A percentile compares a stretch with the other conserved stretches of the same genome.
These are phyloP conservation scores for Chaetodon trifasciatus DNA, from an alignment of 2,797 vertebrate species.

Conservation along the genomic window DNA sequence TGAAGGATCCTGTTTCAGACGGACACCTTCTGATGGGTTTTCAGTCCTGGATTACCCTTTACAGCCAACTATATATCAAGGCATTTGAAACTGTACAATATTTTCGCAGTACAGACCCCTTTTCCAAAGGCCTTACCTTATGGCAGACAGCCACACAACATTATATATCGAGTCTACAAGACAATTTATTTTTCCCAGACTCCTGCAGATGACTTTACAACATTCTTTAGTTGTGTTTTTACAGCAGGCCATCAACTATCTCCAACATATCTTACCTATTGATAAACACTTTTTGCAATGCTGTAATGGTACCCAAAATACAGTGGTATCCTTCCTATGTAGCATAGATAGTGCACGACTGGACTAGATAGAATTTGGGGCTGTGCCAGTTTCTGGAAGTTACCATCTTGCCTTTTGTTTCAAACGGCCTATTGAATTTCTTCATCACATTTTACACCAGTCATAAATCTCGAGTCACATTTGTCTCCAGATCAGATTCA, in stretches of 20 bases:
- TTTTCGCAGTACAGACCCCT: slow-evolving; percentile 6
- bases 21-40: slow-evolving; percentile 56
- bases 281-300: not conserved
- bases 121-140: slow-evolving; percentile 6
- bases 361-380: slow-evolving; percentile 36
- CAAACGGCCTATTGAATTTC: slow-evolving; percentile 9
- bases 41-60: slow-evolving; percentile 32
- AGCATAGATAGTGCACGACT: slow-evolving; percentile 3
- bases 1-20: slow-evolving; percentile 81
- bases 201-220: slow-evolving; percentile 2
- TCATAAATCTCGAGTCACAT: not conserved
- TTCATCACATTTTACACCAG: not conserved
- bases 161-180: not conserved
- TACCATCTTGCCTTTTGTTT: slow-evolving; percentile 21
- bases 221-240: slow-evolving; percentile 26
- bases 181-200: slow-evolving; percentile 7
- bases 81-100: slow-evolving; percentile 5
- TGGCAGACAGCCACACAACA: not conserved
- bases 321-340: slow-evolving; percentile 4
- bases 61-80: slow-evolving; percentile 44
- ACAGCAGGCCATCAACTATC: slow-evolving; percentile 52
- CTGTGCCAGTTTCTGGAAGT: slow-evolving; percentile 38
- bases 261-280: slow-evolving; percentile 47
- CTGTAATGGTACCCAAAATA: slow-evolving; percentile 56
- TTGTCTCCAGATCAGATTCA: not conserved